phyloP scores from a whole-genome alignment of 2,888 invertebrate species.

The Troides helena region DNA sequence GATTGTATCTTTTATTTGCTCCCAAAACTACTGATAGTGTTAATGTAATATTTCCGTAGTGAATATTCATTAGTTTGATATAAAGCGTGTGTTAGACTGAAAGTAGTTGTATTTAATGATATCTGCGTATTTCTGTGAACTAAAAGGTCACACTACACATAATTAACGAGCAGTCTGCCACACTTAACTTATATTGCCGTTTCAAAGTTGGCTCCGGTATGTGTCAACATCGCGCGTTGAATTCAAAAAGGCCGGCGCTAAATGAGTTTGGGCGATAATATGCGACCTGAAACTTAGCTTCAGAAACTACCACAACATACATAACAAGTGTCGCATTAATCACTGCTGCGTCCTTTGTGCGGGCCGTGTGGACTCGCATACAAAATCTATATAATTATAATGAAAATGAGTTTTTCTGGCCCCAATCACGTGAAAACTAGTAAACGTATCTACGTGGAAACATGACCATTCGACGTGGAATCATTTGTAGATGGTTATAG shows the following conservation, averaged over 20 bases:
- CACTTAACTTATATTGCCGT: conserved; percentile 3
- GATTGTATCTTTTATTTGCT: no score
- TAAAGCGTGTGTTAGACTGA: neutral
- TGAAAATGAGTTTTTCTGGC: no score
- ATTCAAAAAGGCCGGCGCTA: conserved; percentile 3
- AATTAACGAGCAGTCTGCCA: neutral
- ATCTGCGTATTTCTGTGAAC: neutral
- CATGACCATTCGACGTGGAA: no score
- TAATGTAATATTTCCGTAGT: no score
- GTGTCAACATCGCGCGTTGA: conserved; percentile 4
- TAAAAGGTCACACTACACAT: neutral
- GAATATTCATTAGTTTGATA: no score
- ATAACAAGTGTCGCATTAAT: neutral
- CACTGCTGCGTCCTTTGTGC: conserved; percentile 3
- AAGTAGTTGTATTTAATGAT: neutral
- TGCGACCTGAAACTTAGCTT: conserved; percentile 1
- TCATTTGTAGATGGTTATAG: no score
- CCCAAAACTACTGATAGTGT: no score
- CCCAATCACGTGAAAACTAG: no score
- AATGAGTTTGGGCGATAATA: conserved; percentile 8
- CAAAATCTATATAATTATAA: neutral
- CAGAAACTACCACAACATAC: neutral
- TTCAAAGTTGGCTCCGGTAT: neutral
- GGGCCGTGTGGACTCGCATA: neutral
- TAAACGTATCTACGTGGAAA: no score